Conservation (phyloP, 23 tunicate genomes). For the Clavelina lepadiformis region DNA sequence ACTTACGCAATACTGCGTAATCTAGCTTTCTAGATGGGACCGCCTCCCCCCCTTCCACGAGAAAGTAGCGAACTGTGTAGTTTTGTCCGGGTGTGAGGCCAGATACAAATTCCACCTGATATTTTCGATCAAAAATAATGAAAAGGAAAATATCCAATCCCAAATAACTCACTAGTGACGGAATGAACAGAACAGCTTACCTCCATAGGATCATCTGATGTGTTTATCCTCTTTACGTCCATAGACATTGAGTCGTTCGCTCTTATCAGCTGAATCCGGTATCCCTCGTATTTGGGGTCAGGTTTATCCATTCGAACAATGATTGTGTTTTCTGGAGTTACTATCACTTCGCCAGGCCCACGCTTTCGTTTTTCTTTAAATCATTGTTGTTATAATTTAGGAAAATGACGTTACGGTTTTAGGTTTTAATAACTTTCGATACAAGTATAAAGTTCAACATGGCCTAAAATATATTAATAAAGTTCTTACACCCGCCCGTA, state of each 20-base stretch:
- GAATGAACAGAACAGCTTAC: no score
- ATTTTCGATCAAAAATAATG: no score
- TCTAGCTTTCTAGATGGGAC: conserved; percentile 22
- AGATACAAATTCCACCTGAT: no score
- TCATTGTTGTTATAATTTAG: no score
- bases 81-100: no score
- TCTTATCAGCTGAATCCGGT: background rate
- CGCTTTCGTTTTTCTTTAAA: background rate
- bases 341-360: conserved; percentile 14
- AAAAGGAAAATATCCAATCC: no score
- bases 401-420: no score
- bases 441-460: no score
- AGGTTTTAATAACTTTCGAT: no score
- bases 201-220: background rate
- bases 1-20: conserved; percentile 30
- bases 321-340: conserved; percentile 36
- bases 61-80: conserved; percentile 3
- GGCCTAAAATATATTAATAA: no score
- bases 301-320: conserved; percentile 14
- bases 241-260: background rate
- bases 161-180: no score
- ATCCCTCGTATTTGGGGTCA: conserved; percentile 2
- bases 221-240: background rate
- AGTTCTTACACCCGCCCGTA: no score
- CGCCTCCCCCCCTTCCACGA: background rate